phyloP scores from a whole-genome alignment of 2,888 invertebrate species.

The Megalurothrips usitatus region DNA sequence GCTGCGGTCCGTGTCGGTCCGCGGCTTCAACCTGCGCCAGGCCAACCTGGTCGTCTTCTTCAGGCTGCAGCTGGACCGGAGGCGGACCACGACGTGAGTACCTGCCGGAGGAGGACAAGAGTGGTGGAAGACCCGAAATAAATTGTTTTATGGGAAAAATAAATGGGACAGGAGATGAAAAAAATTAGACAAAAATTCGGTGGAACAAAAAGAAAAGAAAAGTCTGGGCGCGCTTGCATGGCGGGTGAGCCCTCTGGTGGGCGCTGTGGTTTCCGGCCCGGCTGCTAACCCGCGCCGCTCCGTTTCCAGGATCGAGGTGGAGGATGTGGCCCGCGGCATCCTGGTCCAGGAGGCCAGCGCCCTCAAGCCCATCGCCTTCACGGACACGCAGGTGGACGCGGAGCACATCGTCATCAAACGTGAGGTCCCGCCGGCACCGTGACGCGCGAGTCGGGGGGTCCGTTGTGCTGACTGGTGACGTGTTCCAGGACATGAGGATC shows the following conservation, averaged over 20 bases:
- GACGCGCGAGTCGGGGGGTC: too few species aligned
- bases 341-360: slow-evolving; percentile 69
- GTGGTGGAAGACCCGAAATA: too few species aligned
- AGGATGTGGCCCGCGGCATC: slow-evolving; percentile 68
- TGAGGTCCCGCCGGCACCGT: slow-evolving; percentile 48
- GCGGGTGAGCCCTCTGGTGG: too few species aligned
- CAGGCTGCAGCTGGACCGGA: slow-evolving; percentile 70
- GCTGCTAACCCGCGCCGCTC: not conserved
- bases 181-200: too few species aligned
- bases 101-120: too few species aligned
- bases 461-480: not conserved
- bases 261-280: not conserved
- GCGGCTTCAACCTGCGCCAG: slow-evolving; percentile 71
- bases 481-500: slow-evolving; percentile 28
- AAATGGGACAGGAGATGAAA: too few species aligned
- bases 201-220: too few species aligned
- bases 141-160: too few species aligned
- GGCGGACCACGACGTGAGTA: slow-evolving; percentile 69
- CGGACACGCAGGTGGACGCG: slow-evolving; percentile 68
- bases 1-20: slow-evolving; percentile 53
- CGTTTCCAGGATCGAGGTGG: slow-evolving; percentile 55
- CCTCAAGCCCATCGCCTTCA: slow-evolving; percentile 62
- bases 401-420: slow-evolving; percentile 67
- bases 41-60: slow-evolving; percentile 66
- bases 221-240: too few species aligned